Conservation (phyloP, 2,888 invertebrate genomes). For the Eucriotettix oculatus region DNA sequence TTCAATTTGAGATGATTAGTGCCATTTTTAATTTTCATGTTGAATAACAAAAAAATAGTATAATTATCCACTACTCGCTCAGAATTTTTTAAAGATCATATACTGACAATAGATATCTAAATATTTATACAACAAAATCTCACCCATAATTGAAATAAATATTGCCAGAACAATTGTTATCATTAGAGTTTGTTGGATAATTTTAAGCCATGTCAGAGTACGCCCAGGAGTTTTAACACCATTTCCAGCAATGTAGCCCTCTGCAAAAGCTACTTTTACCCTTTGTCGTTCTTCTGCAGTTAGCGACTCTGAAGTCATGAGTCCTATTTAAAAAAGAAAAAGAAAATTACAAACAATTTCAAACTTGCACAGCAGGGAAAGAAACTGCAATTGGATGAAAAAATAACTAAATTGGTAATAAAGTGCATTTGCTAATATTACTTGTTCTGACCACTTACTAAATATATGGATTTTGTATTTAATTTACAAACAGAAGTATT, state of each 20-base stretch:
- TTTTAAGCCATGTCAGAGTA: constrained; percentile 41
- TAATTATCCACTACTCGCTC: too few relatives aligned
- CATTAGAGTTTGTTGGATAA: constrained; percentile 56
- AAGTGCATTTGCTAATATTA: too few relatives aligned
- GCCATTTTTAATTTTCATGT: too few relatives aligned
- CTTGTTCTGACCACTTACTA: too few relatives aligned
- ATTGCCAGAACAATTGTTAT: constrained; percentile 53
- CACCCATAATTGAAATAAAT: constrained; percentile 39
- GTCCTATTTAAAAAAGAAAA: constrained; percentile 24
- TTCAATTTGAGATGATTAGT: too few relatives aligned
- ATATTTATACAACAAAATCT: constrained; percentile 15
- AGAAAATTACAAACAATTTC: not conserved
- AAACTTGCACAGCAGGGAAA: not conserved
- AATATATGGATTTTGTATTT: too few relatives aligned
- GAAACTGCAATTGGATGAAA: not conserved
- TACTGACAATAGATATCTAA: too few relatives aligned
- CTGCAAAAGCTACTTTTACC: constrained; percentile 78
- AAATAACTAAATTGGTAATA: not conserved
- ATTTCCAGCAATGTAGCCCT: constrained; percentile 68
- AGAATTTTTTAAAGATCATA: too few relatives aligned
- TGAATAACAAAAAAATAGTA: too few relatives aligned
- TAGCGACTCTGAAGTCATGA: constrained; percentile 33
- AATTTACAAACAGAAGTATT: too few relatives aligned
- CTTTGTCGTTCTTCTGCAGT: constrained; percentile 45
- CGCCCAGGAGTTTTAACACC: constrained; percentile 18